Evolutionary conservation across 2,113 vertebrate species (phyloP).

Genomic region (Gorsachius goisagi): DNA sequence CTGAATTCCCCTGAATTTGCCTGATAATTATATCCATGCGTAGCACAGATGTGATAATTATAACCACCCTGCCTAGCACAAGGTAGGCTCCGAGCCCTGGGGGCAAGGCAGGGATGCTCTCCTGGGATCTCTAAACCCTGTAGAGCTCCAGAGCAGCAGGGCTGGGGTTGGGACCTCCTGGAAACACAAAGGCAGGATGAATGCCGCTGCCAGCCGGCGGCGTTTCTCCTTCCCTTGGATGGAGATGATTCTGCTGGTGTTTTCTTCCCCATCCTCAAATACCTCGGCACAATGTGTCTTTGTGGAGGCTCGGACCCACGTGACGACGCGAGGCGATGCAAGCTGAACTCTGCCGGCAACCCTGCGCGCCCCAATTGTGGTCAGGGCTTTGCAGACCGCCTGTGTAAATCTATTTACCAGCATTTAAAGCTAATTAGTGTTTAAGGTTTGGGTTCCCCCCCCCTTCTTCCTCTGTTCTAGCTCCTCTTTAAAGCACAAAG

Average conservation of each 20-base stretch:
- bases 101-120: neutral
- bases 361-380: neutral
- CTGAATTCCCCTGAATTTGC: neutral
- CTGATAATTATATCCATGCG: neutral
- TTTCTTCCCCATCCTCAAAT: neutral
- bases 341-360: neutral
- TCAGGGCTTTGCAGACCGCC: neutral
- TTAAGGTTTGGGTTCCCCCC: neutral
- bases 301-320: neutral
- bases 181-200: accelerated
- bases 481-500: neutral
- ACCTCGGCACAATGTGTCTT: neutral
- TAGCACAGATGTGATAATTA: neutral
- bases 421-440: neutral
- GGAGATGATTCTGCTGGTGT: neutral
- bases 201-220: neutral
- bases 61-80: neutral
- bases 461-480: neutral
- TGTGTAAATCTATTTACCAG: neutral
- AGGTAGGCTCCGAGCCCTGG: neutral
- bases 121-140: neutral
- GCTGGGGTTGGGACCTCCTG: neutral
- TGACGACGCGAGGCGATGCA: neutral
- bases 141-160: neutral
- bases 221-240: neutral